phyloP scores from a whole-genome alignment of 2,113 vertebrate species.

The Talpa occidentalis region DNA sequence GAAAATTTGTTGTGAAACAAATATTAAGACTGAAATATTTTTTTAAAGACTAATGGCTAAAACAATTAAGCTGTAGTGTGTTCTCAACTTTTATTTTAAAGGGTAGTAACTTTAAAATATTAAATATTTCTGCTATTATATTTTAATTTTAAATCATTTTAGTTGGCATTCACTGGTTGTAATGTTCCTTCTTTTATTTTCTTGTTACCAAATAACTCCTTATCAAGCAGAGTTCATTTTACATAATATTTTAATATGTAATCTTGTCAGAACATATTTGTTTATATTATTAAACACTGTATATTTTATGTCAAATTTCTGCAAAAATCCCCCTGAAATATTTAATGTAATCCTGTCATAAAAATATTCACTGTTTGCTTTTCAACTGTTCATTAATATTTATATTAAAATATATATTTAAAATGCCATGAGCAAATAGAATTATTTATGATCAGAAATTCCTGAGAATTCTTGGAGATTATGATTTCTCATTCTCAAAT shows the following conservation, averaged over 20 bases:
- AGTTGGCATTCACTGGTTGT: background rate
- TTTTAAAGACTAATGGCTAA: too few relatives aligned
- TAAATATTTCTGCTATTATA: background rate
- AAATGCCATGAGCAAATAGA: background rate
- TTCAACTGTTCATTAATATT: background rate
- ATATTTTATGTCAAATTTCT: background rate
- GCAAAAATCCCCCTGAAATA: background rate
- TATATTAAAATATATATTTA: background rate
- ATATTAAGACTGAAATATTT: background rate
- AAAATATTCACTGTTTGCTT: background rate
- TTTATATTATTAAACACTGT: background rate
- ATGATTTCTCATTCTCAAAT: background rate
- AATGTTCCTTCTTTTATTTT: background rate
- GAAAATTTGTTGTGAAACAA: background rate
- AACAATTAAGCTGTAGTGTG: background rate
- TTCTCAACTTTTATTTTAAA: background rate
- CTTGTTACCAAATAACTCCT: background rate
- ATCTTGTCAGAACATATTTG: background rate
- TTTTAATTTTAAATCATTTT: conserved; percentile 26
- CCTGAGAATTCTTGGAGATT: background rate
- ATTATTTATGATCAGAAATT: background rate
- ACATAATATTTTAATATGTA: background rate
- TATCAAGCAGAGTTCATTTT: background rate
- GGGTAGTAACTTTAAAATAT: background rate
- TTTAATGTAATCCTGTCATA: background rate